A percentile compares a stretch with the other conserved stretches of the same genome.
phyloP scores from a whole-genome alignment of 2,113 vertebrate species.

The Ophthalmotilapia sp. region DNA sequence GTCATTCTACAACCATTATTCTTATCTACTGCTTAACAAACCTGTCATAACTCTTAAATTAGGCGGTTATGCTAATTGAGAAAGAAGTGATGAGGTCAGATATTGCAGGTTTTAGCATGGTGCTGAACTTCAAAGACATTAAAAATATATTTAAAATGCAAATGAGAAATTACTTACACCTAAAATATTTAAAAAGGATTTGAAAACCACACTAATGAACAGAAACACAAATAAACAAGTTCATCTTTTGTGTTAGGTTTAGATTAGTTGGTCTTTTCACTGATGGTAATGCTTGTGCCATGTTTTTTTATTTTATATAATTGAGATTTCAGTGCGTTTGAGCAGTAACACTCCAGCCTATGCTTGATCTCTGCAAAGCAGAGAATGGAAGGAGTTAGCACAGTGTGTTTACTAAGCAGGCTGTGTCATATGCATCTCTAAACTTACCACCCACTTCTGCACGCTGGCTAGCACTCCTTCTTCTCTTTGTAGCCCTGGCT shows the following conservation, averaged over 20 bases:
- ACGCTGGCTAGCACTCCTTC: conserved; percentile 17
- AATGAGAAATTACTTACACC: background rate
- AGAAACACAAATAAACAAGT: background rate
- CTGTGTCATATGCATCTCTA: conserved; percentile 10
- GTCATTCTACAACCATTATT: background rate
- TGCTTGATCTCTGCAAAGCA: conserved; percentile 4
- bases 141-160: background rate
- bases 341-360: background rate
- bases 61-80: background rate
- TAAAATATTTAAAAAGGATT: background rate
- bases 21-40: background rate
- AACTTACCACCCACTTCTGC: conserved; percentile 46
- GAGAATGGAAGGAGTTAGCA: background rate
- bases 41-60: background rate
- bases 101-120: background rate
- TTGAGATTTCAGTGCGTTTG: background rate
- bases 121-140: background rate
- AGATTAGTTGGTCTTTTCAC: background rate
- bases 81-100: background rate
- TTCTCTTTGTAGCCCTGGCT: conserved; percentile 37
- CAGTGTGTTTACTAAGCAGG: conserved; percentile 26
- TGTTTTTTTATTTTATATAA: background rate
- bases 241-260: background rate
- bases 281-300: background rate
- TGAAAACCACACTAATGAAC: background rate